Percentiles rank a stretch among this genome's conserved stretches.
Conservation (phyloP, 2,113 vertebrate species). For the Sminthopsis crassicaudata region DNA sequence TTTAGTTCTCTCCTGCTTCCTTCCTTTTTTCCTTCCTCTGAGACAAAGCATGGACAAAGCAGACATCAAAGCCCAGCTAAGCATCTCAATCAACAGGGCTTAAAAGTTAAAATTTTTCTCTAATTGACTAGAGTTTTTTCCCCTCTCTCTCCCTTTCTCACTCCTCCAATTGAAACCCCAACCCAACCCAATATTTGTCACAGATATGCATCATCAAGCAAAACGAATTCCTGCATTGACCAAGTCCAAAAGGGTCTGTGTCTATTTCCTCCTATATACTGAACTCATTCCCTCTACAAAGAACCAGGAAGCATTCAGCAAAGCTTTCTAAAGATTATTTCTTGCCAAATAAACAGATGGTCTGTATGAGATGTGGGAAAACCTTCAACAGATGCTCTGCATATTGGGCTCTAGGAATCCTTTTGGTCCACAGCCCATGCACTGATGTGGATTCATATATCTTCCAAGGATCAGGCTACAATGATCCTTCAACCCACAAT, state of each 20-base stretch:
- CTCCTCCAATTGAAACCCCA: background rate
- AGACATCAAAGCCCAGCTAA: constrained; percentile 9
- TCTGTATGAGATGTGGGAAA: background rate
- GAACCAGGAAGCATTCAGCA: background rate
- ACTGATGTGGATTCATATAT: background rate
- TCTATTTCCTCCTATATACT: background rate
- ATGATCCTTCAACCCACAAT: background rate
- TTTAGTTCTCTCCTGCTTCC: background rate
- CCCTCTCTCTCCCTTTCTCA: background rate
- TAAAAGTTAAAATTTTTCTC: background rate
- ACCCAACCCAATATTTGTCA: background rate
- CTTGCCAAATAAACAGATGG: background rate
- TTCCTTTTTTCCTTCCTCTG: constrained; percentile 4
- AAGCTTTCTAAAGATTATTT: background rate
- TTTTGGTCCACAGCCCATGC: background rate
- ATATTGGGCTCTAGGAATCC: background rate
- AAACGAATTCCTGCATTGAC: background rate
- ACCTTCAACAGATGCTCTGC: background rate
- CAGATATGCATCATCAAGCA: background rate
- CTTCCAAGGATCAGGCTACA: background rate
- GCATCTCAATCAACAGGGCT: background rate
- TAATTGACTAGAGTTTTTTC: background rate
- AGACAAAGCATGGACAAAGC: background rate
- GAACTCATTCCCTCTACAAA: background rate
- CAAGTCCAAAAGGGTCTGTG: background rate